These are phyloP conservation scores for Melikaiella ostensackeni DNA, from an alignment of 2,888 invertebrate species.

Conservation along the genomic window DNA sequence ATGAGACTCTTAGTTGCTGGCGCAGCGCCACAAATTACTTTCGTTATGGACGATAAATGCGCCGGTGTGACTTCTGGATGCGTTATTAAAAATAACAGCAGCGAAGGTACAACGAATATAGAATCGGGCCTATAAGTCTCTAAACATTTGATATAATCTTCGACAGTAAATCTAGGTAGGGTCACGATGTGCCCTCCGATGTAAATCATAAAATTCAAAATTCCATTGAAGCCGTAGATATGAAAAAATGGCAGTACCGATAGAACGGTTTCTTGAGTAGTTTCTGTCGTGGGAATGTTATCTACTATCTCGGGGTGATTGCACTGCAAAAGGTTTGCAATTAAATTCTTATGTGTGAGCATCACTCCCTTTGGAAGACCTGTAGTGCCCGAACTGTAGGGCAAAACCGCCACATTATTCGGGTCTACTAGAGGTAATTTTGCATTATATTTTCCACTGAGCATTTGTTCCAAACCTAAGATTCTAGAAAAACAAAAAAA, in stretches of 20 bases:
- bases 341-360: constrained; percentile 85
- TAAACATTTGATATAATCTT: constrained; percentile 84
- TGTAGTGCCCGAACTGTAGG: constrained; percentile 84
- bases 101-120: constrained; percentile 87
- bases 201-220: constrained; percentile 81
- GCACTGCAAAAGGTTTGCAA: constrained; percentile 79
- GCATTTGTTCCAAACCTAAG: constrained; percentile 71
- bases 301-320: constrained; percentile 78
- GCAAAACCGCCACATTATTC: constrained; percentile 70
- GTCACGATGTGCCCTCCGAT: constrained; percentile 83
- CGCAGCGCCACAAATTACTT: constrained; percentile 86
- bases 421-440: constrained; percentile 71
- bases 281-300: constrained; percentile 77
- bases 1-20: constrained; percentile 83
- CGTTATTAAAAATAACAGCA: constrained; percentile 86
- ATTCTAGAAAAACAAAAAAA: constrained; percentile 48
- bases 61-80: constrained; percentile 84
- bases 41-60: constrained; percentile 82
- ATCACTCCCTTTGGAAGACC: constrained; percentile 90
- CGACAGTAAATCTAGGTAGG: constrained; percentile 86
- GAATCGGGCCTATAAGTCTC: constrained; percentile 81
- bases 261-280: constrained; percentile 79
- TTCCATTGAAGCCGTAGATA: constrained; percentile 86
- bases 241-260: constrained; percentile 88
- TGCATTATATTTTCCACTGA: constrained; percentile 72